Base-by-base conservation (phyloP, 2,888 invertebrate genomes). In the Plagodis pulveraria region DNA sequence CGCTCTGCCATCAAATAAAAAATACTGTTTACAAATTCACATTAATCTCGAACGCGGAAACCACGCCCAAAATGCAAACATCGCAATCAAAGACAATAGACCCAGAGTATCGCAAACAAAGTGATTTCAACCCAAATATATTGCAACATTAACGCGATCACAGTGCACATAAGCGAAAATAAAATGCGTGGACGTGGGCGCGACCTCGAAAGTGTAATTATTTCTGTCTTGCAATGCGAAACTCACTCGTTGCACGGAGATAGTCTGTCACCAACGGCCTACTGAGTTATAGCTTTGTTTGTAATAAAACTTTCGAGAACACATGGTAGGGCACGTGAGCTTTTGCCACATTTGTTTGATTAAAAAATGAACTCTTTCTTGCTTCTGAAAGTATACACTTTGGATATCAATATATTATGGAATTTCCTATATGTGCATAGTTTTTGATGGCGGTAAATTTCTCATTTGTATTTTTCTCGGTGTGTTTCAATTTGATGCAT, bases 161-260 rank as follows among this genome's bases (percentile, higher is more conserved):
- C 55, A 48, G 56, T 72, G 67, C 66, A 71, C 58, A 56, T 51
- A 58, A 56, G 61, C 49, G 59, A 69, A 69, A 67, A 71, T 72
- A 69, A 72, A 72, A 71, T 64, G 60, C 58, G 62, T 46, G 63
- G 60, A 74, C 75, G 88, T 87, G 77, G 86, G 87, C 66, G 86
- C 73, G 85, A 81, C 90, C 91, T 90, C 86, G 86, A 75, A 69
- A 74, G 70, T 78, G 73, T 84, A 84, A 89, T 87, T 90, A 89
- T 90, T 86, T 87, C 66, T 65, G 84, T 83, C 83, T 68, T 70
- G 74, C 76, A 80, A 74, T 70, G 73, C 50, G 66, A 74, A 72
- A 64, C 58, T 58, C 54, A 42, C 47, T 33, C 57, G 60, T 47
- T 77, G 73, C 71, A 76, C 72, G 59, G 56, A 71, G 68, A 67